Evolutionary conservation across 2,113 vertebrate species (phyloP).

Genomic region (Scophthalmus maximus): DNA sequence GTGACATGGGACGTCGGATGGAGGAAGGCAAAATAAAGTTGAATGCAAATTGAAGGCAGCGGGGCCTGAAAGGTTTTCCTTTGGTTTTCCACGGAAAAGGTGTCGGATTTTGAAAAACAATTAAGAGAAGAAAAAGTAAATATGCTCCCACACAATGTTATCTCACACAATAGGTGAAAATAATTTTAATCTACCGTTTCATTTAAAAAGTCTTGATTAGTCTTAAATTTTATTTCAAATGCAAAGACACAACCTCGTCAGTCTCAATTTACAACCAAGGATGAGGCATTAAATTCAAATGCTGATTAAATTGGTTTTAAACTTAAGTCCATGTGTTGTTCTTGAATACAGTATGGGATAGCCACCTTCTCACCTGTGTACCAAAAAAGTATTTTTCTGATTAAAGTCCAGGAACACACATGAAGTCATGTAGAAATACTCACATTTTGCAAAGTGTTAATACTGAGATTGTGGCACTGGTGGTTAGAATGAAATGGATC

Average conservation of each 20-base stretch:
- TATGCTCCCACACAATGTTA: slow-evolving; percentile 17
- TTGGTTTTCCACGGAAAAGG: slow-evolving; percentile 74
- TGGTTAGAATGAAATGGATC: slow-evolving; percentile 51
- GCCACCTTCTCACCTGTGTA: slow-evolving; percentile 25
- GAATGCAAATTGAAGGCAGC: slow-evolving; percentile 37
- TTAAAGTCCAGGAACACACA: slow-evolving; percentile 8
- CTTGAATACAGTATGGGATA: slow-evolving; percentile 9
- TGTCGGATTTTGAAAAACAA: slow-evolving; percentile 49
- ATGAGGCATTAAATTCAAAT: too few species aligned
- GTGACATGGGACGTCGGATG: slow-evolving; percentile 12
- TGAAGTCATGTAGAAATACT: slow-evolving; percentile 34
- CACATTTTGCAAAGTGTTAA: slow-evolving; percentile 35
- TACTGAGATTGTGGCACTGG: slow-evolving; percentile 58
- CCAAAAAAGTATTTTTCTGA: not conserved
- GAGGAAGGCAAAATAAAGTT: not conserved
- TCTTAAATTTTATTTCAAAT: not conserved
- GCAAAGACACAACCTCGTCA: slow-evolving; percentile 1
- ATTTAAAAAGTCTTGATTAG: slow-evolving; percentile 15
- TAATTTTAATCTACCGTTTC: slow-evolving; percentile 4
- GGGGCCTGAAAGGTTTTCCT: slow-evolving; percentile 67
- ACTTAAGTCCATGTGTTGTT: slow-evolving; percentile 22
- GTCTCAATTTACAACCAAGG: not conserved
- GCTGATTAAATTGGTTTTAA: too few species aligned
- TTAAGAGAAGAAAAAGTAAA: slow-evolving; percentile 27
- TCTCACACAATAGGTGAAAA: not conserved